A percentile compares a stretch with the other conserved stretches of the same genome.
Evolutionary conservation across 2,888 invertebrate species (phyloP).

Genomic region (Orchesellides sinensis): DNA sequence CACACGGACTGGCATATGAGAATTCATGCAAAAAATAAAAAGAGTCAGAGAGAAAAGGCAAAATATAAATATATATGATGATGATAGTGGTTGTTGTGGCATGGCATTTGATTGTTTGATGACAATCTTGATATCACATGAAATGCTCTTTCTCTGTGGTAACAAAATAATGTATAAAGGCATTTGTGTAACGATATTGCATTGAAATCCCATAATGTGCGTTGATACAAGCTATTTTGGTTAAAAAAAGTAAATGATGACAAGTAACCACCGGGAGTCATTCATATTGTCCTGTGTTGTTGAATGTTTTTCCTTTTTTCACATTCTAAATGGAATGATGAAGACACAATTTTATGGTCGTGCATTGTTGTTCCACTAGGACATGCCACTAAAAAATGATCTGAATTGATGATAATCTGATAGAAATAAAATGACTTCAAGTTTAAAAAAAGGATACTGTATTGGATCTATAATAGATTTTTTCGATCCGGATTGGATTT

Average conservation of each 20-base stretch:
- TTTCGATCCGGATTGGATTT: background rate
- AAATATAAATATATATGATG: conserved; percentile 10
- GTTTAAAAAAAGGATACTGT: background rate
- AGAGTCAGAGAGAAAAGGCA: conserved; percentile 30
- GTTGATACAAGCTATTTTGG: conserved; percentile 29
- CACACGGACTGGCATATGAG: conserved; percentile 23
- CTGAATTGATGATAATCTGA: conserved; percentile 29
- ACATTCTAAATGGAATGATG: conserved; percentile 39
- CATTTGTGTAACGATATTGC: conserved; percentile 42
- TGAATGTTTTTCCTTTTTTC: conserved; percentile 24
- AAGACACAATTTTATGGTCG: conserved; percentile 39
- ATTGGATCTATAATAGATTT: conserved; percentile 19
- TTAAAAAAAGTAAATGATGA: conserved; percentile 57
- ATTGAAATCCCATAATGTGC: conserved; percentile 52
- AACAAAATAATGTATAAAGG: no score
- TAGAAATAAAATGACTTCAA: background rate
- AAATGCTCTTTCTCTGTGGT: conserved; percentile 46
- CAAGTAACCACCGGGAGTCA: conserved; percentile 63
- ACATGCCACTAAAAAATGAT: conserved; percentile 24
- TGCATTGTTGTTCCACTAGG: background rate
- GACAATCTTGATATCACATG: conserved; percentile 59
- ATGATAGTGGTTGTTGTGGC: conserved; percentile 27
- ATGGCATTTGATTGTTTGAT: conserved; percentile 63
- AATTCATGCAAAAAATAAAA: conserved; percentile 20
- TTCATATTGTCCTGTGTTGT: conserved; percentile 48